Percentiles rank a stretch among this genome's conserved stretches.
Conservation (phyloP, 2,888 invertebrate genomes). For the Dione juno region DNA sequence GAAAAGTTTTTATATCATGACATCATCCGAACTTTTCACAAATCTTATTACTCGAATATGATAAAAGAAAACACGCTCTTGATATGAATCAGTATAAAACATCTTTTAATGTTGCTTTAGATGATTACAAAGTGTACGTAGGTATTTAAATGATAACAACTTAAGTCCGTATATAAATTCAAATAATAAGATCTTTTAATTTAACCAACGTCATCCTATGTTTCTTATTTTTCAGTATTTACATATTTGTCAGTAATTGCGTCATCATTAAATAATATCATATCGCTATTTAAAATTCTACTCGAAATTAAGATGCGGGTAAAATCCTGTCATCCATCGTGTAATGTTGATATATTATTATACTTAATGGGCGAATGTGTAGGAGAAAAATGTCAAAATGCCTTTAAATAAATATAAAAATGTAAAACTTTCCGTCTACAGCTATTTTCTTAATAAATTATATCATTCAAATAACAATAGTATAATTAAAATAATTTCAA, state of each 20-base stretch:
- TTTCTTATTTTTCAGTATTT: neutral
- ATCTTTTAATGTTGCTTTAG: neutral
- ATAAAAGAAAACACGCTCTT: neutral
- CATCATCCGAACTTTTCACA: conserved; percentile 31
- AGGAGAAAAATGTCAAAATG: neutral
- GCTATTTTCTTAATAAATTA: too few relatives aligned
- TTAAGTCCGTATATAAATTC: neutral
- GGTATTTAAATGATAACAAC: neutral
- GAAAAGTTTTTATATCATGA: conserved; percentile 45
- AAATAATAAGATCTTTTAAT: neutral
- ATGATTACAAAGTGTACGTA: neutral
- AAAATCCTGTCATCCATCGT: neutral
- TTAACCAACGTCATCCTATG: neutral
- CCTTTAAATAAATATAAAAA: too few relatives aligned
- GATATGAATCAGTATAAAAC: neutral
- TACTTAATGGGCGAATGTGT: neutral
- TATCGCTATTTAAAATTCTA: neutral
- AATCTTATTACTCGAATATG: conserved; percentile 22
- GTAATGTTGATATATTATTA: neutral
- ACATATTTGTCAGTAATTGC: neutral
- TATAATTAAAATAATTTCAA: neutral
- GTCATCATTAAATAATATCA: neutral
- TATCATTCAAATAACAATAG: neutral
- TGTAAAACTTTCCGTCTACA: too few relatives aligned
- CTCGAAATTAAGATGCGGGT: neutral